Percentiles rank a stretch among this genome's conserved stretches.
Conservation (phyloP, 2,797 vertebrate genomes). For the Myoxocephalus aenaeus region DNA sequence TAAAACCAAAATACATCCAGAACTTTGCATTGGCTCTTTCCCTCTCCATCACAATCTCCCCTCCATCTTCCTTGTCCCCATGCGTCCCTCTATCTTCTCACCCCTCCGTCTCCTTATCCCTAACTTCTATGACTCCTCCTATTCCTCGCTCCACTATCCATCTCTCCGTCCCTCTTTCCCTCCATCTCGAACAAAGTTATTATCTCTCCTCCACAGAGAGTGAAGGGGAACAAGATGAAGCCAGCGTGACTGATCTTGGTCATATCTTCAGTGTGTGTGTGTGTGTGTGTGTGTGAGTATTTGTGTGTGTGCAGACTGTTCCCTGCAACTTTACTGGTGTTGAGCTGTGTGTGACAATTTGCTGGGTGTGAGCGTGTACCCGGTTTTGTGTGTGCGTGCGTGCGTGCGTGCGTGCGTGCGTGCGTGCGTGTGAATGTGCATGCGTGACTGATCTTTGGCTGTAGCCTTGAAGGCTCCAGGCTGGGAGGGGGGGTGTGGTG, state of each 20-base stretch:
- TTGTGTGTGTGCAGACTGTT: constrained; percentile 2
- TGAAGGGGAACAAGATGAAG: constrained; percentile 26
- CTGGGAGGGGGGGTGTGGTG: background rate
- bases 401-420: constrained; percentile 33
- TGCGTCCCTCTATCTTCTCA: background rate
- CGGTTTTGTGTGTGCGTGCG: background rate
- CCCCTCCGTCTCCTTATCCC: background rate
- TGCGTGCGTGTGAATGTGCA: background rate
- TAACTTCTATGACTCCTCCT: background rate
- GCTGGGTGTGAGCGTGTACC: background rate
- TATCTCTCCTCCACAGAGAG: constrained; percentile 33
- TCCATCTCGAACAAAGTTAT: constrained; percentile 31
- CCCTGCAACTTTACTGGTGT: constrained; percentile 36
- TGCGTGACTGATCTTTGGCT: constrained; percentile 58
- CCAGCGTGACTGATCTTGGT: constrained; percentile 47
- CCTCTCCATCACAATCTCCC: background rate
- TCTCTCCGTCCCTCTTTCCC: background rate
- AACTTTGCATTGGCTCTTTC: background rate
- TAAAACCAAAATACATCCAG: background rate
- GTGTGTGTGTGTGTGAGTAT: background rate
- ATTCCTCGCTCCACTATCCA: background rate
- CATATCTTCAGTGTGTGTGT: constrained; percentile 22
- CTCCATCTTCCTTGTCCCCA: background rate
- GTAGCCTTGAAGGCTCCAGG: constrained; percentile 39
- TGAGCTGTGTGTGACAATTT: constrained; percentile 3